Conservation (phyloP, 2,888 invertebrate species). For the Anthrax anthrax region DNA sequence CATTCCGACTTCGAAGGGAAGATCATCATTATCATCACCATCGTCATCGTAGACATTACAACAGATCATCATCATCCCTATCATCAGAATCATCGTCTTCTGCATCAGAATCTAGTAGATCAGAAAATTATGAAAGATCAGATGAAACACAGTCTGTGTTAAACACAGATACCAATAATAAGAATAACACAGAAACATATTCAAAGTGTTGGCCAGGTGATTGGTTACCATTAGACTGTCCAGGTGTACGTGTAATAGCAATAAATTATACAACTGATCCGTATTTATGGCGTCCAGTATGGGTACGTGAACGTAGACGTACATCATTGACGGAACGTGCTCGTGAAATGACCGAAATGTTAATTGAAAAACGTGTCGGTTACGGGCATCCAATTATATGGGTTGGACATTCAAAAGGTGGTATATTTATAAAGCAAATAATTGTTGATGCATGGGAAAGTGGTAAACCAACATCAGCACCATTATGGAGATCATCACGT, state of each 20-base stretch:
- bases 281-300: constrained; percentile 59
- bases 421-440: constrained; percentile 72
- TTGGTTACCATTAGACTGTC: constrained; percentile 69
- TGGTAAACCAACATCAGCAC: constrained; percentile 30
- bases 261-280: constrained; percentile 71
- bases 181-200: constrained; percentile 29
- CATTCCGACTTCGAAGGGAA: constrained; percentile 28
- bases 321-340: constrained; percentile 51
- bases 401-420: constrained; percentile 74
- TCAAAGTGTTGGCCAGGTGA: constrained; percentile 72
- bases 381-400: constrained; percentile 67
- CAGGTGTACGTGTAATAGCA: constrained; percentile 60
- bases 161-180: constrained; percentile 1
- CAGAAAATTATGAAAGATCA: constrained; percentile 3
- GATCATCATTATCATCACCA: constrained; percentile 22
- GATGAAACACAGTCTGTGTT: not conserved
- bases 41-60: constrained; percentile 18
- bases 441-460: constrained; percentile 48
- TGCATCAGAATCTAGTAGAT: not conserved
- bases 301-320: constrained; percentile 52
- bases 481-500: constrained; percentile 42
- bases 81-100: not conserved
- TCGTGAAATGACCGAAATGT: constrained; percentile 53
- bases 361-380: constrained; percentile 51
- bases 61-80: constrained; percentile 5